Evolutionary conservation across 2,888 invertebrate genomes (phyloP), one percentile per base, ranked within the genome.

Genomic region (Frankliniella fusca): DNA sequence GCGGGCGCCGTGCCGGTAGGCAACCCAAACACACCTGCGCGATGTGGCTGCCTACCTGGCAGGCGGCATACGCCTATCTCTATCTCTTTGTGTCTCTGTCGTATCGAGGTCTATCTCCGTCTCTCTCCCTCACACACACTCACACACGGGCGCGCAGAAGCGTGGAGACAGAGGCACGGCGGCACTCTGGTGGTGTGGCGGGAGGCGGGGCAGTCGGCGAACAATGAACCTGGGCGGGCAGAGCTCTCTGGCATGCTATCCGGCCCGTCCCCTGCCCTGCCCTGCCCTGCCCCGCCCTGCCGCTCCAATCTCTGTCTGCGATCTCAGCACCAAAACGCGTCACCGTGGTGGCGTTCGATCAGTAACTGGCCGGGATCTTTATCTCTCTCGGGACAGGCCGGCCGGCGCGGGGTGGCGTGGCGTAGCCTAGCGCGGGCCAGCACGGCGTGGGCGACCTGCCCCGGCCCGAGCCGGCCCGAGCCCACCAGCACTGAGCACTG

Each of bases 291-390:
- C 18, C 18, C 54, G 38, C 38, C 38, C 38, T 38, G 38, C 38
- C 38, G 38, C 38, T 38, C 38, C 70, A n/a, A 76, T 76, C 70
- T 9, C 27, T 76, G 70, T 76, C 70, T 76, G 70, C 70, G 70
- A 76, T 76, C 70, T 76, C 70, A n/a, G 27, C 70, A 76, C 70
- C 70, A 76, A 76, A 76, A 76, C 70, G 70, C 70, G 70, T 76
- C 70, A 76, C 70, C 70, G 61, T 18, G 70, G 70, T 76, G 70
- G 70, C 70, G 70, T 76, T 76, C 70, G 70, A 76, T 76, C 70
- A 76, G 70, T 27, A 76, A 76, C 70, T 76, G 70, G 70, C 70
- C 70, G 23, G 23, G 70, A 76, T 76, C 70, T 76, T 76, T 76
- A 76, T 76, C 70, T 76, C 70, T 11, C 23, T 23, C 27, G 38